Percentiles rank a stretch among this genome's conserved stretches.
phyloP scores from a whole-genome alignment of 2,113 vertebrate species.

The Diadophis punctatus region DNA sequence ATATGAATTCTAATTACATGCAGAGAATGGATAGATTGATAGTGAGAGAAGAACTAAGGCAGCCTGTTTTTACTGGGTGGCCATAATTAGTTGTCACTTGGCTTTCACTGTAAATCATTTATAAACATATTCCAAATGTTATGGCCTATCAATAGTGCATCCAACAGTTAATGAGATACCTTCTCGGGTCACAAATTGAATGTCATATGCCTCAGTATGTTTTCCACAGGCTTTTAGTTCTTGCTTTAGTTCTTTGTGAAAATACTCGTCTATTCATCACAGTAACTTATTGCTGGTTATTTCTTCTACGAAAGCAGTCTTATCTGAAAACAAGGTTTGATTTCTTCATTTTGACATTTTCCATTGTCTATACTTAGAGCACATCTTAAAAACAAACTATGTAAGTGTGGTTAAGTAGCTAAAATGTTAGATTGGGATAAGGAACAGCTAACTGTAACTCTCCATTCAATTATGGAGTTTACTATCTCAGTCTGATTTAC shows the following conservation, averaged over 20 bases:
- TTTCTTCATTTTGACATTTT: conserved; percentile 20
- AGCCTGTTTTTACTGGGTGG: conserved; percentile 24
- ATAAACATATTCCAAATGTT: conserved; percentile 60
- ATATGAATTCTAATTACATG: conserved; percentile 50
- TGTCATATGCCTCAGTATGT: conserved; percentile 59
- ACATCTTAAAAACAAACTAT: neutral
- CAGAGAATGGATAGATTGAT: conserved; percentile 45
- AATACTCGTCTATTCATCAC: conserved; percentile 52
- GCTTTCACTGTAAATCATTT: conserved; percentile 61
- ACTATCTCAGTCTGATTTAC: neutral
- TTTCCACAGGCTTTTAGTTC: conserved; percentile 48
- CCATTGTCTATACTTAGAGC: conserved; percentile 25
- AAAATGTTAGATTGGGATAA: neutral
- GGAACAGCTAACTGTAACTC: neutral
- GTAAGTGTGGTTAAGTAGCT: neutral
- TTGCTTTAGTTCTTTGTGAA: conserved; percentile 54
- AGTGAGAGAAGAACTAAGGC: conserved; percentile 42
- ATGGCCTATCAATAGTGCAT: conserved; percentile 62
- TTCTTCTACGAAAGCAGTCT: conserved; percentile 37
- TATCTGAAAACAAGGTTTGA: conserved; percentile 40
- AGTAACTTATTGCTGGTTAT: conserved; percentile 44
- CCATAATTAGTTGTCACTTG: conserved; percentile 58
- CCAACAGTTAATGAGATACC: conserved; percentile 69
- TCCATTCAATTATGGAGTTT: neutral
- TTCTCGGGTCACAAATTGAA: conserved; percentile 64